Evolutionary conservation across 2,113 vertebrate species (phyloP).

Genomic region (Nothoprocta perdicaria): DNA sequence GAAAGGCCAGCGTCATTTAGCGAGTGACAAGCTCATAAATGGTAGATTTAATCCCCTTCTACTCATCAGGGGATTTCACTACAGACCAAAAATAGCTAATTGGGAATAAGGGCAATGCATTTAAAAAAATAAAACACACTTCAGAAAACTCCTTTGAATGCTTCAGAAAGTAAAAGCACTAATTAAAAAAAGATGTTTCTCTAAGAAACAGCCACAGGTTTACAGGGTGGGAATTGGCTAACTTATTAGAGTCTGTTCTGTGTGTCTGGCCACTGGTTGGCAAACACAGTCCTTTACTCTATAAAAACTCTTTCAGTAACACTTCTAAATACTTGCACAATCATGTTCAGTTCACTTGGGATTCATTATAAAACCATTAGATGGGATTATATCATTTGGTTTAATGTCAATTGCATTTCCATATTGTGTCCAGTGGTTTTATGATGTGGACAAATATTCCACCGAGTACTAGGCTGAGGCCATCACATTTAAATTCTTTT

Average conservation of each 20-base stretch:
- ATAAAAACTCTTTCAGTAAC: conserved; percentile 79
- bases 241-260: conserved; percentile 64
- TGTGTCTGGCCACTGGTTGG: conserved; percentile 74
- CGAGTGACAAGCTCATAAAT: conserved; percentile 73
- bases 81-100: conserved; percentile 72
- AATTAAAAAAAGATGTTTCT: conserved; percentile 74
- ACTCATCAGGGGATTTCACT: conserved; percentile 70
- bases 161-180: conserved; percentile 68
- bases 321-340: conserved; percentile 83
- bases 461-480: conserved; percentile 73
- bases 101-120: conserved; percentile 38
- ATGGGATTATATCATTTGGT: conserved; percentile 82
- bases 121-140: conserved; percentile 57
- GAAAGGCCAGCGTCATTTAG: conserved; percentile 75
- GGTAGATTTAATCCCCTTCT: conserved; percentile 75
- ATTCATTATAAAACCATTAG: conserved; percentile 84
- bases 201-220: conserved; percentile 67
- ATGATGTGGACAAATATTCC: conserved; percentile 82
- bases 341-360: conserved; percentile 79
- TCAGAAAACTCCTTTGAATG: conserved; percentile 65
- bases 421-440: conserved; percentile 83
- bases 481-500: conserved; percentile 68
- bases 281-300: conserved; percentile 73
- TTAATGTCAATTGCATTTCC: conserved; percentile 82
- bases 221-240: conserved; percentile 64